Conservation (phyloP, 2,113 vertebrate species). For the Apteryx owenii region DNA sequence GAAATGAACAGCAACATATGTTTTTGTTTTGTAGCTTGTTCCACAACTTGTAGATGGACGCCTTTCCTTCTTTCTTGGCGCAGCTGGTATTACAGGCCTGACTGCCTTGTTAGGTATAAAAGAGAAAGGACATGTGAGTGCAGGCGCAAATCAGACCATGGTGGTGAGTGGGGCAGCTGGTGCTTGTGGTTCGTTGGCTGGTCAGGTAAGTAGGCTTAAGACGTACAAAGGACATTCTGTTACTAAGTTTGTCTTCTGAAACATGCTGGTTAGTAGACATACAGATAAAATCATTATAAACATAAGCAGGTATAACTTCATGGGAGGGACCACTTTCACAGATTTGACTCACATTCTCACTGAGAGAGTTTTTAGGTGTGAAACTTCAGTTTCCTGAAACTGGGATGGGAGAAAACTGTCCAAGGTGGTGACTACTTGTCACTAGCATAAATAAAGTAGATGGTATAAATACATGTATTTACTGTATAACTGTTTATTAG, state of each 20-base stretch:
- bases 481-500: neutral
- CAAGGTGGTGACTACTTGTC: neutral
- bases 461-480: neutral
- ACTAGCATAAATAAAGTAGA: neutral
- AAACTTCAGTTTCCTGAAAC: neutral
- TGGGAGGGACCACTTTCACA: neutral
- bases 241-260: neutral
- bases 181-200: slow-evolving; percentile 92
- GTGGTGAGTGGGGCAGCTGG: slow-evolving; percentile 95
- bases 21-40: slow-evolving; percentile 80
- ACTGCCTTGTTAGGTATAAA: slow-evolving; percentile 88
- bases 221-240: neutral
- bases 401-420: neutral
- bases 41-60: slow-evolving; percentile 85
- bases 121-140: slow-evolving; percentile 89
- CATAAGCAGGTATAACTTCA: neutral
- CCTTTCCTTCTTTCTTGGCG: slow-evolving; percentile 91
- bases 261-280: neutral
- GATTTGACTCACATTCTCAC: neutral
- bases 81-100: slow-evolving; percentile 90
- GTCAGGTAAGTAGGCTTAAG: slow-evolving; percentile 82
- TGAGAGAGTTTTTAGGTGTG: neutral
- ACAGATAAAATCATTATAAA: neutral
- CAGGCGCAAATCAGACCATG: slow-evolving; percentile 89
- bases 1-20: neutral